A percentile compares a stretch with the other conserved stretches of the same genome.
phyloP scores from a whole-genome alignment of 2,113 vertebrate genomes.

The Myotis lucifugus region DNA sequence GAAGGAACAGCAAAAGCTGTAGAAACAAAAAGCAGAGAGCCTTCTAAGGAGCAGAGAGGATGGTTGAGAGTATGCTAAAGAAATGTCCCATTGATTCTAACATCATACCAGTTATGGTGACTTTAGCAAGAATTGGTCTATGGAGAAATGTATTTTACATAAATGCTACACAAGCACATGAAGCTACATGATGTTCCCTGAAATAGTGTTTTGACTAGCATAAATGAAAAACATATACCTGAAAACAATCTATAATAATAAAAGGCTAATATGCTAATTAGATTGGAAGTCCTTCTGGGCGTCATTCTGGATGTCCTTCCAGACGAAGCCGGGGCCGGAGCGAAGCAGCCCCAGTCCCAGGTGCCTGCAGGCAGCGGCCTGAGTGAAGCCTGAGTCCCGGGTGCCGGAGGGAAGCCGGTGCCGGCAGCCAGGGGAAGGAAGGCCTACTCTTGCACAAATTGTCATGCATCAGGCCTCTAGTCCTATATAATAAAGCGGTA shows the following conservation, averaged over 20 bases:
- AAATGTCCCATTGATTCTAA: background rate
- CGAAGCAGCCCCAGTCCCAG: no score
- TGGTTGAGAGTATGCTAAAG: background rate
- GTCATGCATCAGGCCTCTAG: no score
- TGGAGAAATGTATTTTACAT: background rate
- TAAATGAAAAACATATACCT: background rate
- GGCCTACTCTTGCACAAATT: no score
- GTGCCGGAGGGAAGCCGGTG: no score
- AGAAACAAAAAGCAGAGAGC: background rate
- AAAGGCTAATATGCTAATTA: no score
- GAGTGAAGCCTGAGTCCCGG: no score
- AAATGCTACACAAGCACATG: background rate
- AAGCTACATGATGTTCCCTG: background rate
- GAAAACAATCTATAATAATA: background rate
- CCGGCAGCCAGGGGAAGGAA: no score
- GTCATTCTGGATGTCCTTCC: no score
- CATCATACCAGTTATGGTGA: background rate
- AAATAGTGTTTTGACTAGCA: background rate
- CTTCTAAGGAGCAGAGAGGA: slow-evolving; percentile 12
- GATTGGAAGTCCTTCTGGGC: no score
- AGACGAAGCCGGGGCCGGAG: no score
- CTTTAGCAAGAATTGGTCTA: background rate
- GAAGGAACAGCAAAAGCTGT: background rate
- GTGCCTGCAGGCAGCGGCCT: no score
- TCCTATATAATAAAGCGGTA: no score